Evolutionary conservation across 2,888 invertebrate genomes (phyloP).

Genomic region (Aphrophora alni): DNA sequence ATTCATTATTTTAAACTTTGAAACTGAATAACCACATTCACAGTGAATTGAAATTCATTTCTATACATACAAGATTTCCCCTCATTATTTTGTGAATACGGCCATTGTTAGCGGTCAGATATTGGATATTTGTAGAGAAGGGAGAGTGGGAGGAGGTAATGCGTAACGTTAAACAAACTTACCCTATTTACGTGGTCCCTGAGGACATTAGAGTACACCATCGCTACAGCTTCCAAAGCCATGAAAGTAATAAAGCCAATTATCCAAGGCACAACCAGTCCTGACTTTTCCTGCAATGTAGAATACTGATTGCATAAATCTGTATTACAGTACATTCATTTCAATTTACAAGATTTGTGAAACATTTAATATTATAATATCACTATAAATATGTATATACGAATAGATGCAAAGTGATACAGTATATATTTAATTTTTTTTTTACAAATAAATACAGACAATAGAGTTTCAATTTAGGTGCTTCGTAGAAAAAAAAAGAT

Average conservation of each 20-base stretch:
- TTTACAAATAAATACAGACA: too few species aligned
- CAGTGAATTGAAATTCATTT: too few species aligned
- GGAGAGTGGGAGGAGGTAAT: background rate
- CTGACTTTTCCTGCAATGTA: conserved; percentile 72
- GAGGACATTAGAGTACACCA: conserved; percentile 82
- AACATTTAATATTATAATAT: background rate
- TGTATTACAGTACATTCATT: background rate
- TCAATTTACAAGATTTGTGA: background rate
- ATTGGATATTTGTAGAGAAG: too few species aligned
- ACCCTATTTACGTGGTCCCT: conserved; percentile 84
- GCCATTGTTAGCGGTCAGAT: too few species aligned
- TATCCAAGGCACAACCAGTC: conserved; percentile 78
- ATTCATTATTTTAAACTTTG: too few species aligned
- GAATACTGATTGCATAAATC: too few species aligned
- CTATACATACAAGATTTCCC: background rate
- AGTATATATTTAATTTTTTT: too few species aligned
- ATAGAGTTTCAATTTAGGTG: too few species aligned
- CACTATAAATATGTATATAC: background rate
- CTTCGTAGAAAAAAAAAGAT: too few species aligned
- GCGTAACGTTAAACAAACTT: conserved; percentile 53
- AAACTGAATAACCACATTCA: too few species aligned
- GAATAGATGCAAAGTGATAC: too few species aligned
- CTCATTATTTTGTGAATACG: background rate
- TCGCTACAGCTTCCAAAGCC: conserved; percentile 80
- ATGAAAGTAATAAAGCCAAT: conserved; percentile 81